phyloP scores from a whole-genome alignment of 2,888 invertebrate genomes.

The Scelioninae gen. 1 region DNA sequence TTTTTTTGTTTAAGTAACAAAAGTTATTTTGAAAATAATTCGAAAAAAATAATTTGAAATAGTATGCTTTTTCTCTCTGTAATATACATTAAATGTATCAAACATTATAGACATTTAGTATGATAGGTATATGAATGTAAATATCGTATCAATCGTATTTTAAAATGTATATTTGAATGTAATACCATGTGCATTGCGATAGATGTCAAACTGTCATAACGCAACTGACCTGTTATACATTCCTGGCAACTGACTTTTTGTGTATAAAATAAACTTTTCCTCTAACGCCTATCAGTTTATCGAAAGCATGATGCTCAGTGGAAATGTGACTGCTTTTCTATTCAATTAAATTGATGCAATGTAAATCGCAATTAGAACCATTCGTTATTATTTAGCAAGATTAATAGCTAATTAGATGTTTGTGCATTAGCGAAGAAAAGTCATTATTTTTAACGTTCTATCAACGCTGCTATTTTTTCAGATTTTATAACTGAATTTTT shows the following conservation, averaged over 20 bases:
- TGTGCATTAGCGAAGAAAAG: background rate
- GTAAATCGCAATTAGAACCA: background rate
- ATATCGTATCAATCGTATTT: slow-evolving; percentile 19
- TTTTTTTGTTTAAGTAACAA: no score
- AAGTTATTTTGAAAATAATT: no score
- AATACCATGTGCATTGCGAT: background rate
- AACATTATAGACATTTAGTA: background rate
- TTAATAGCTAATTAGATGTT: background rate
- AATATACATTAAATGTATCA: background rate
- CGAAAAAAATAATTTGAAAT: no score
- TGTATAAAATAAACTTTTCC: background rate
- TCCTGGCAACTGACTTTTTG: background rate
- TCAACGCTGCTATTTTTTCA: background rate
- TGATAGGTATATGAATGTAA: background rate
- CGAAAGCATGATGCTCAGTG: background rate
- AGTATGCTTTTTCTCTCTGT: no score
- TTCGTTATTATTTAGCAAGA: background rate
- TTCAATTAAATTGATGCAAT: background rate
- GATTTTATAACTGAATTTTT: background rate
- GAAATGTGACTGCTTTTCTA: background rate
- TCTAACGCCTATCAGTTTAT: background rate
- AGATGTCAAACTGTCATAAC: slow-evolving; percentile 11
- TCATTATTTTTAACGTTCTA: background rate
- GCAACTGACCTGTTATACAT: slow-evolving; percentile 5
- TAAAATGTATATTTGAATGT: background rate